Evolutionary conservation across 2,797 vertebrate genomes (phyloP).

Genomic region (Arctocebus calabarensis): DNA sequence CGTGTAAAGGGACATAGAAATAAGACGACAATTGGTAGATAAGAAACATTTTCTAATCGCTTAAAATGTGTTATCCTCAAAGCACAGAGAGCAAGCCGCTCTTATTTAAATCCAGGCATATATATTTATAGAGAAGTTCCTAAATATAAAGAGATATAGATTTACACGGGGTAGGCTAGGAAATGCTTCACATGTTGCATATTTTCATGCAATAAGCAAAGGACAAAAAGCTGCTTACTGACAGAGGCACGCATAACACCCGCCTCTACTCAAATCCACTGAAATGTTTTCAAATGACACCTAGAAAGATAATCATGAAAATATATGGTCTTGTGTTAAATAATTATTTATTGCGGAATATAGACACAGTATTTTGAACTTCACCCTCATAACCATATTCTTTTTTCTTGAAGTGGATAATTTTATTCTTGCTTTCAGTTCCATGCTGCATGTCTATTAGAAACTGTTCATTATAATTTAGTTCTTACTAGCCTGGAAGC

Average conservation of each 20-base stretch:
- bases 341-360: neutral
- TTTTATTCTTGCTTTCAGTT: neutral
- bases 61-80: neutral
- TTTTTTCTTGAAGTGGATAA: neutral
- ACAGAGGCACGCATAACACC: neutral
- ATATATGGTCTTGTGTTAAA: neutral
- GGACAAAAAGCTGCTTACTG: neutral
- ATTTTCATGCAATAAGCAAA: conserved; percentile 26
- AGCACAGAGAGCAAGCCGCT: neutral
- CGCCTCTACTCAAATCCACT: neutral
- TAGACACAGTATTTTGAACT: neutral
- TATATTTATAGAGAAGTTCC: neutral
- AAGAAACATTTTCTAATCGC: conserved; percentile 17
- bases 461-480: neutral
- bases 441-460: neutral
- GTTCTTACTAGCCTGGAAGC: neutral
- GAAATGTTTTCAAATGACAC: neutral
- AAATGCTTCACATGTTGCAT: neutral
- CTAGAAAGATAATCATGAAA: conserved; percentile 14
- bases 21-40: neutral
- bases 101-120: conserved; percentile 49
- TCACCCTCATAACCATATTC: neutral
- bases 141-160: conserved; percentile 16
- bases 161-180: neutral
- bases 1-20: neutral